These are phyloP conservation scores for Elmis aenea DNA, from an alignment of 2,888 invertebrate species.

Conservation along the genomic window DNA sequence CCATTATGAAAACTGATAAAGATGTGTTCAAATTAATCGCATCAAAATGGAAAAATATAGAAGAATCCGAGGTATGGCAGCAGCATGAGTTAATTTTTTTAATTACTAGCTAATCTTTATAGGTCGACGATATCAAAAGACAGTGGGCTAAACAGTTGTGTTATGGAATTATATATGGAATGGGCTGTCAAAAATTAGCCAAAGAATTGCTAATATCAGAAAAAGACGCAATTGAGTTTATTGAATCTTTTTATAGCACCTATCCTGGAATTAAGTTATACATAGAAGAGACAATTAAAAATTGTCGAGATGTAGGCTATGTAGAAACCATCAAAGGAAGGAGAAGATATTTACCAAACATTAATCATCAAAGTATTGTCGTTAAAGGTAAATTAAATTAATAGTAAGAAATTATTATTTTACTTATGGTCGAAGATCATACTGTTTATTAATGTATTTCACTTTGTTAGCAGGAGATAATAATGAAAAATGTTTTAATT, in stretches of 20 bases:
- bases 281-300: constrained; percentile 49
- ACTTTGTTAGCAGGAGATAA: too few relatives aligned
- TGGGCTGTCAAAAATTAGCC: constrained; percentile 78
- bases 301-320: constrained; percentile 67
- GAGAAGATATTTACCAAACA: constrained; percentile 70
- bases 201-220: constrained; percentile 74
- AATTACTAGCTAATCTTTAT: background rate
- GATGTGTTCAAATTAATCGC: constrained; percentile 87
- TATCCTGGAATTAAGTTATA: constrained; percentile 68
- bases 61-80: constrained; percentile 56
- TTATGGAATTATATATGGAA: constrained; percentile 97
- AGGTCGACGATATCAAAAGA: constrained; percentile 72
- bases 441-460: too few relatives aligned
- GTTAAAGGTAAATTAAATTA: constrained; percentile 62
- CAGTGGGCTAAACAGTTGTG: constrained; percentile 89
- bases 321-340: constrained; percentile 80
- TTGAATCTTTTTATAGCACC: constrained; percentile 72
- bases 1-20: constrained; percentile 58
- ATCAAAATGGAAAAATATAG: constrained; percentile 72
- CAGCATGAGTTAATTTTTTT: background rate
- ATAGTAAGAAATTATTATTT: constrained; percentile 3
- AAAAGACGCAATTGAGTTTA: constrained; percentile 72
- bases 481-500: too few relatives aligned
- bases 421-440: too few relatives aligned
- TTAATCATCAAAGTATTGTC: constrained; percentile 57